phyloP scores from a whole-genome alignment of 1,140 invertebrate genomes.

The Magallana angulata region DNA sequence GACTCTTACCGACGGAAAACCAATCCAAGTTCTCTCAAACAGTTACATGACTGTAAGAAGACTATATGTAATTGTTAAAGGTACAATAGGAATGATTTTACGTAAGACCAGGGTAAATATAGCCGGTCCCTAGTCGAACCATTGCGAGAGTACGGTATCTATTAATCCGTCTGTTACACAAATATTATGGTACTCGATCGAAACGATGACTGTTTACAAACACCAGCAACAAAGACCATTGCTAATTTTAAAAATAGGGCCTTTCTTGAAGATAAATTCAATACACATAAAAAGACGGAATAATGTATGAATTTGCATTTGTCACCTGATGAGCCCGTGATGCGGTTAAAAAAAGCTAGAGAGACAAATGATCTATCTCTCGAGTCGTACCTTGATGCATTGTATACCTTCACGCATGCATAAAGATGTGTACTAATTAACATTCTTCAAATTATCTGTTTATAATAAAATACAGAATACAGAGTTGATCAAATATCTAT shows the following conservation, averaged over 20 bases:
- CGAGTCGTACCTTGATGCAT: background rate
- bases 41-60: background rate
- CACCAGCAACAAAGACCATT: background rate
- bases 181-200: background rate
- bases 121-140: background rate
- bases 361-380: background rate
- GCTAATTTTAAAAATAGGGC: background rate
- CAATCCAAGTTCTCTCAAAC: background rate
- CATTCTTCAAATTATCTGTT: slow-evolving; percentile 1
- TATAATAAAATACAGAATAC: no score
- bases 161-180: background rate
- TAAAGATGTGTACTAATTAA: slow-evolving; percentile 8
- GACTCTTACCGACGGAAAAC: background rate
- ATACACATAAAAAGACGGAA: no score
- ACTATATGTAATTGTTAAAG: background rate
- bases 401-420: background rate
- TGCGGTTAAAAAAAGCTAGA: background rate
- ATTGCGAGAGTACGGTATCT: background rate
- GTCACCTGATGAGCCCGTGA: background rate
- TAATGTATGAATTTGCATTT: background rate
- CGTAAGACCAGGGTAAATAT: slow-evolving; percentile 3
- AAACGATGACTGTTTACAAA: slow-evolving; percentile 11
- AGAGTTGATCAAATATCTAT: no score
- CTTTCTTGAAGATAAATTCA: no score
- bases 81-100: background rate